Percentiles rank a stretch among this genome's conserved stretches.
Conservation (phyloP, 2,888 invertebrate genomes). For the Pantelozetes paolii region DNA sequence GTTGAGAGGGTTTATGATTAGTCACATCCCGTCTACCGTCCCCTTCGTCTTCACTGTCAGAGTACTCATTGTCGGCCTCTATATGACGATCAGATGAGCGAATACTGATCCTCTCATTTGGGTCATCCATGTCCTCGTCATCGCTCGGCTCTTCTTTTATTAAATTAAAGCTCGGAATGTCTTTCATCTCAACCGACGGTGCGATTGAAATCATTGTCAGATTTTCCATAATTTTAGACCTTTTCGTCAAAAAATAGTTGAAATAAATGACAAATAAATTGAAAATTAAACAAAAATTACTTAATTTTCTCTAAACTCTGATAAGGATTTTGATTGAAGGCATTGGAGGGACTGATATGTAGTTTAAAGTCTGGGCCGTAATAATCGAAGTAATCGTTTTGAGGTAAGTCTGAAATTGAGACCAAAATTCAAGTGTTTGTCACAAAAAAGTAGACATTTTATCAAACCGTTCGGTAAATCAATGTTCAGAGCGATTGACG, state of each 20-base stretch:
- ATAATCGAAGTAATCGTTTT: conserved; percentile 99
- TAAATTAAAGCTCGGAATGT: no score
- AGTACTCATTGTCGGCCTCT: conserved; percentile 86
- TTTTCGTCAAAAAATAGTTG: conserved; percentile 3
- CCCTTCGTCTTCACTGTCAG: conserved; percentile 76
- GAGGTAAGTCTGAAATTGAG: conserved; percentile 78
- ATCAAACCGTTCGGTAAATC: conserved; percentile 78
- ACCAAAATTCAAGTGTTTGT: no score
- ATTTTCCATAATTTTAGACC: conserved; percentile 84
- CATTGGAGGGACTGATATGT: conserved; percentile 97
- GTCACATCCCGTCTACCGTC: conserved; percentile 61
- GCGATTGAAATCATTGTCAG: conserved; percentile 94
- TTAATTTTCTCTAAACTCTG: conserved; percentile 99
- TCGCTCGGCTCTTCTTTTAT: conserved; percentile 73
- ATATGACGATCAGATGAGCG: conserved; percentile 76
- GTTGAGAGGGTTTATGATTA: conserved; percentile 53
- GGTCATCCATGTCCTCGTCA: conserved; percentile 80
- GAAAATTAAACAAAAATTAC: conserved; percentile 55
- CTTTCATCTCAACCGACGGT: conserved; percentile 83
- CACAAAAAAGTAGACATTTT: neutral
- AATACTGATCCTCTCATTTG: conserved; percentile 70
- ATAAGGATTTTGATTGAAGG: conserved; percentile 96
- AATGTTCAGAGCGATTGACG: conserved; percentile 88
- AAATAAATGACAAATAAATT: neutral
- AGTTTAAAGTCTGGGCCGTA: conserved; percentile 99